Conservation (phyloP, 2,888 invertebrate genomes). For the Pegoplata infirma region DNA sequence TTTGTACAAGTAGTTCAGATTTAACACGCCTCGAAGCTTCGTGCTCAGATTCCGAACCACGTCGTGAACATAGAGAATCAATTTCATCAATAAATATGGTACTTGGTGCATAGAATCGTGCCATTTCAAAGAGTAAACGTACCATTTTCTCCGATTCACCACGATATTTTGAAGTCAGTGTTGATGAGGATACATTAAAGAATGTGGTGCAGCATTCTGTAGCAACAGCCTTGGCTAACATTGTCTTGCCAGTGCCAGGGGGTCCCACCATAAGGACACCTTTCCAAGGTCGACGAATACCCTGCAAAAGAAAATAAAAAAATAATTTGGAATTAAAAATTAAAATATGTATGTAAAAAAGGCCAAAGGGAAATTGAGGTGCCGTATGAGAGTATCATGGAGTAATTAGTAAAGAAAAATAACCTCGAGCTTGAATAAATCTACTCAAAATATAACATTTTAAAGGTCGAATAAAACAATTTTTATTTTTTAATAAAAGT, state of each 20-base stretch:
- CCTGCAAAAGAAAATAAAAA: slow-evolving; percentile 80
- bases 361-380: no score
- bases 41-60: slow-evolving; percentile 97
- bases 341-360: no score
- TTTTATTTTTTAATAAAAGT: no score
- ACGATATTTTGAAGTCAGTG: slow-evolving; percentile 97
- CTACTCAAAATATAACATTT: no score
- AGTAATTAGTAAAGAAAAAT: no score
- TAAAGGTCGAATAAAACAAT: no score
- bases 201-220: slow-evolving; percentile 99
- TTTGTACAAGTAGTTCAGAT: slow-evolving; percentile 97
- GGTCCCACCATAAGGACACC: slow-evolving; percentile 97
- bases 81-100: slow-evolving; percentile 99
- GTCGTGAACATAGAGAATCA: slow-evolving; percentile 95
- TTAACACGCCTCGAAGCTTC: slow-evolving; percentile 98
- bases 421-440: no score
- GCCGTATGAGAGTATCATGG: no score
- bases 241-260: slow-evolving; percentile 94
- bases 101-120: slow-evolving; percentile 97
- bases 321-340: no score
- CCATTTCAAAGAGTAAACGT: slow-evolving; percentile 97
- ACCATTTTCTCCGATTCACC: slow-evolving; percentile 99
- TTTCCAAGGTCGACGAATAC: slow-evolving; percentile 97
- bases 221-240: slow-evolving; percentile 98
- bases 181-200: slow-evolving; percentile 97